Evolutionary conservation across 2,888 invertebrate species (phyloP), one percentile per base, ranked within the genome.

Genomic region (Dynastes grantii): DNA sequence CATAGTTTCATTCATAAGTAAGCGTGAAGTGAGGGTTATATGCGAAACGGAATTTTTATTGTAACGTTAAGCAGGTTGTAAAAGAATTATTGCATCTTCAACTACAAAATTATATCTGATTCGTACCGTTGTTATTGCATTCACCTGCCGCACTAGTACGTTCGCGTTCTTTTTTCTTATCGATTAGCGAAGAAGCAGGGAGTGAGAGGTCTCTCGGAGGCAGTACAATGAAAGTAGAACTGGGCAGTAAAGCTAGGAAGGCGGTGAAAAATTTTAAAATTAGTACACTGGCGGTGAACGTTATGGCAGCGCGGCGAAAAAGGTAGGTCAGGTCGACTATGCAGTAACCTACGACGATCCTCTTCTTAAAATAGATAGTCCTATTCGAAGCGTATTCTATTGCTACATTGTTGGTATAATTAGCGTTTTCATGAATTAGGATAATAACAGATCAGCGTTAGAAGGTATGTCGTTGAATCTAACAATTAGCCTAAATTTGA

Each of bases 281-380:
- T 51, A 51, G 68, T 51, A 27, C 45, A 45, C 8, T 11, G 5
- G 11, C 22, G 51, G 27, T 51, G 11, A 65, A 68, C 51, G 29
- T n/a, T 68, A 49, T 22, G n/a, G 49, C 40, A 29, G 5, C 8
- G 13, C 40, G 68, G 22, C 22, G 51, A 58, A 58, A 40, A 58
- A 73, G 73, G 73, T 73, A 73, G 73, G 73, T 73, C 73, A 40
- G 58, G 73, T 73, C 73, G 40, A 27, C 27, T 32, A 70, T 53
- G 70, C 27, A 53, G 27, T 70, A 53, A 16, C 53, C 55, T 53
- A 27, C 9, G 51, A 68, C 49, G 11, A n/a, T 51, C 9, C 29
- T 68, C 37, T 68, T 68, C 68, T n/a, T 68, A 68, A 68, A 68
- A 68, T 68, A 68, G 68, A 68, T 11, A 68, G 68, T 51, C 49